Evolutionary conservation across 1,140 invertebrate genomes (phyloP), one percentile per base, ranked within the genome.

Genomic region (Hycleus cichorii): DNA sequence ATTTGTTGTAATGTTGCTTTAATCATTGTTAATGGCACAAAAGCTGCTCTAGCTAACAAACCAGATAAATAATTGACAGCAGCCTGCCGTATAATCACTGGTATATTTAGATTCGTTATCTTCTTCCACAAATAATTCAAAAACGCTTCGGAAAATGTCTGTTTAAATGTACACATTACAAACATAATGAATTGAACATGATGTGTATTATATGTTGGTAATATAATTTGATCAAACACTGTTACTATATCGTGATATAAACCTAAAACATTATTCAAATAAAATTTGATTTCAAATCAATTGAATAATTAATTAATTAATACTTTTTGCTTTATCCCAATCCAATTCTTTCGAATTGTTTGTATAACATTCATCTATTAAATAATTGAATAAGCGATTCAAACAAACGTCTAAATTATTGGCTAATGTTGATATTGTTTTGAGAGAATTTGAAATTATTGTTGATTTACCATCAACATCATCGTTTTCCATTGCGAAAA

Each of bases 161-260:
- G 67, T 74, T 85, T 85, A 53, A 90, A 80, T 66, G 84, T 86
- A 70, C 84, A 83, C 48, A 90, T 73, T 64, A 88, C 85, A 74
- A 93, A 92, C 67, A 90, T 76, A 2, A 90, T 67, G 72, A 88
- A 94, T 72, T 92, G 91, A 4, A 88, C 80, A 71, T 91, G 88
- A 70, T 83, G 81, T 48, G 80, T 84, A 26, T 80, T 84, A 67
- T 89, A 82, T 8, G 87, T 90, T 2, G 83, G 81, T 49, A 93
- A 72, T 54, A 93, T 81, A 43, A 88, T 72, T 64, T 80, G 79
- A 58, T 92, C 86, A 73, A 93, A 93, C 24, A 82, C 75, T 42
- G 74, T 67, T n/a, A 88, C 62, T 53, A 79, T 72, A 74, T 79
- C 76, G 4, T 74, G 67, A 55, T 80, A 79, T 10, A 77, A 73